Evolutionary conservation across 2,113 vertebrate genomes (phyloP).

Genomic region (Noturus placidus): DNA sequence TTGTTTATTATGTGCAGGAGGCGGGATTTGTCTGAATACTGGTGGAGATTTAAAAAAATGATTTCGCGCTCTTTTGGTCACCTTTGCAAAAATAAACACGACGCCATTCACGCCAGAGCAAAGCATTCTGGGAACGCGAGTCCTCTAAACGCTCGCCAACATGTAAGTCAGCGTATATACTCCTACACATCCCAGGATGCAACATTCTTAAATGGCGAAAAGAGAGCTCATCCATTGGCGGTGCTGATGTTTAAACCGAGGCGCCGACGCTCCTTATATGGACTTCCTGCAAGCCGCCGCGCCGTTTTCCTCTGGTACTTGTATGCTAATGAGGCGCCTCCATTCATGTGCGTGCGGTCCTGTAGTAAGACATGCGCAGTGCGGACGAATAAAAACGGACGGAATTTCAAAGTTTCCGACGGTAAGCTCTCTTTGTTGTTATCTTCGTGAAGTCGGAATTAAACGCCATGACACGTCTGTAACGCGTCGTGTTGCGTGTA

Average conservation of each 20-base stretch:
- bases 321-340: slow-evolving; percentile 71
- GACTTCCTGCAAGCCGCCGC: slow-evolving; percentile 51
- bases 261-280: slow-evolving; percentile 71
- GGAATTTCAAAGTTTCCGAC: slow-evolving; percentile 78
- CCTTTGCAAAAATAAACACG: slow-evolving; percentile 25
- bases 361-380: slow-evolving; percentile 79
- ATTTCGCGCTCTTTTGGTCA: slow-evolving; percentile 36
- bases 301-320: slow-evolving; percentile 63
- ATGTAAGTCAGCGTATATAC: neutral
- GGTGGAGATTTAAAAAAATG: neutral
- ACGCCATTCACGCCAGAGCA: neutral
- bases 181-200: slow-evolving; percentile 67
- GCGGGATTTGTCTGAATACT: neutral
- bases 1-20: slow-evolving; percentile 8
- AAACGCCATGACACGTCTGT: neutral
- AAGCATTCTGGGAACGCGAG: slow-evolving; percentile 26
- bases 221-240: slow-evolving; percentile 61
- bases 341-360: slow-evolving; percentile 69
- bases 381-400: slow-evolving; percentile 60
- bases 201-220: slow-evolving; percentile 19
- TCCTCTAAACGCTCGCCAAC: neutral
- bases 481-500: neutral
- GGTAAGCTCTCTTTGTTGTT: slow-evolving; percentile 68
- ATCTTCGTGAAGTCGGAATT: neutral
- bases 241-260: slow-evolving; percentile 64